phyloP scores from a whole-genome alignment of 2,888 invertebrate species.

The Bruchidius siliquastri region DNA sequence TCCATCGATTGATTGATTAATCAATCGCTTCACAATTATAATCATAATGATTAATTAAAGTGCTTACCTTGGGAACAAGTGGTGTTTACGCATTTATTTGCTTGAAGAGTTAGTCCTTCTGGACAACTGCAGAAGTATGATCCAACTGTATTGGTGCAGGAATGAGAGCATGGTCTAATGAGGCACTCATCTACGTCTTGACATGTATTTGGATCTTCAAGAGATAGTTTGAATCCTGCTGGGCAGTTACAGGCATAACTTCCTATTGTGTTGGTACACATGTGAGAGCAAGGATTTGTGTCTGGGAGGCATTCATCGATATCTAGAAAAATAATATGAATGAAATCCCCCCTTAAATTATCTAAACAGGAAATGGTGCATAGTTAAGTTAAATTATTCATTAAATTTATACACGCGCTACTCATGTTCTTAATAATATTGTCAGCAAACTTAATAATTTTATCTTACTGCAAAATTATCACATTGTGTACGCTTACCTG shows the following conservation, averaged over 20 bases:
- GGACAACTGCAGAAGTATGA: conserved; percentile 54
- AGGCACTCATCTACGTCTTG: conserved; percentile 44
- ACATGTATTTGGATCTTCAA: conserved; percentile 35
- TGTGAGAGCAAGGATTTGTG: conserved; percentile 47
- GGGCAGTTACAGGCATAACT: conserved; percentile 56
- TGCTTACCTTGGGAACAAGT: conserved; percentile 36
- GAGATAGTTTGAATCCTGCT: conserved; percentile 45
- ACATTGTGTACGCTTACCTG: no score
- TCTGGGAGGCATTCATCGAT: conserved; percentile 47
- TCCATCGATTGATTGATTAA: no score
- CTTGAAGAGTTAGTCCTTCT: conserved; percentile 24
- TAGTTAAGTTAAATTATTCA: no score
- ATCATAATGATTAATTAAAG: not conserved
- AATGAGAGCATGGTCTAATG: conserved; percentile 47
- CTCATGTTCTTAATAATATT: no score
- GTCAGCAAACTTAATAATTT: no score
- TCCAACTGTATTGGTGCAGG: conserved; percentile 59
- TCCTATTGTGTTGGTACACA: conserved; percentile 53
- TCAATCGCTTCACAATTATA: no score
- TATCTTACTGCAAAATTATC: no score
- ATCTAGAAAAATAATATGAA: conserved; percentile 39
- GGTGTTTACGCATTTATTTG: conserved; percentile 39
- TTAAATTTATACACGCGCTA: no score
- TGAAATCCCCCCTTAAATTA: no score
- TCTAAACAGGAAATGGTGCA: no score